Evolutionary conservation across 2,113 vertebrate species (phyloP), one percentile per base, ranked within the genome.

Genomic region (Phainopepla nitens): DNA sequence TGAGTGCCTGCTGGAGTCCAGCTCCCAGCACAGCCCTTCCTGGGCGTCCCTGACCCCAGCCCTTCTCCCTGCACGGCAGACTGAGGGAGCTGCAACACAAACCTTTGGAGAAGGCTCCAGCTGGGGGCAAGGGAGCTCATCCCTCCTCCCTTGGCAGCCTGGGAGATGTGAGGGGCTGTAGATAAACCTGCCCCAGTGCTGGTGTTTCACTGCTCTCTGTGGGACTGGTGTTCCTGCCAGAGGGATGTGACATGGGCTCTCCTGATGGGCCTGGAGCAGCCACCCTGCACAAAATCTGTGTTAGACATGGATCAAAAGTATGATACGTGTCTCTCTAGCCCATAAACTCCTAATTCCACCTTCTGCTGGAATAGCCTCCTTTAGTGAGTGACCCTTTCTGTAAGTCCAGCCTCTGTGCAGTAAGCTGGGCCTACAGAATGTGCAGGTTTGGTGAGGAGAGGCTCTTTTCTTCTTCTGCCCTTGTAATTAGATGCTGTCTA

Each of bases 1-100:
- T 22, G 16, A 50, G 56, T 2, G 11, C 7, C 0, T 1, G 20
- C 7, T 21, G 36, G 15, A 49, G 29, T 10, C 33, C 7, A 4
- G 17, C 22, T 70, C n/a, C 42, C 60, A 20, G 14, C 19, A 15
- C 1, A 44, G 18, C 49, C n/a, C 21, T n/a, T 20, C 28, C 39
- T 1, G 76, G 36, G 10, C 11, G 41, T 41, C 51, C 16, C 10
- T 70, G 17, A 15, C 6, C 42, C 62, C 56, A 13, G 73, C 64
- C 60, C 35, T 31, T 33, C 65, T 78, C 33, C 53, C n/a, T 11
- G 7, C 42, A 3, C 9, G 3, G 4, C 0, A 18, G 21, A 44
- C 22, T 1, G 0, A 36, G 56, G 79, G 7, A 33, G n/a, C 70
- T 33, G 56, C 42, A 20, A 0, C 0, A 0, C 62, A 41, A 36